These are phyloP conservation scores for Actinia tenebrosa DNA, from an alignment of 64 coral and sea anemone species.

Conservation along the genomic window DNA sequence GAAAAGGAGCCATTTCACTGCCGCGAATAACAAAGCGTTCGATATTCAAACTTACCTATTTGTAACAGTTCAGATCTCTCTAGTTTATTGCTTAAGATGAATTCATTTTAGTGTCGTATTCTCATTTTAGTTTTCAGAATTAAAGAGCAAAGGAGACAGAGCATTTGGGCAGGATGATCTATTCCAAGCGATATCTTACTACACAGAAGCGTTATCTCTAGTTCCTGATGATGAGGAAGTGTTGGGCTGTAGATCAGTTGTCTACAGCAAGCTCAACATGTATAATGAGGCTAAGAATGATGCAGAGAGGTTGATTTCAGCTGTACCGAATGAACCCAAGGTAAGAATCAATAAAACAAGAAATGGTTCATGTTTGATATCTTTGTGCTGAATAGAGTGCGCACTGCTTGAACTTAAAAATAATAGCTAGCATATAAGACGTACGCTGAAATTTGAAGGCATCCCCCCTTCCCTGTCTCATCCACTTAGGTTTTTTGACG, in stretches of 20 bases:
- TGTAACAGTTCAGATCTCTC: background rate
- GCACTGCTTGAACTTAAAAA: too few relatives aligned
- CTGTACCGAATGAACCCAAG: conserved; percentile 59
- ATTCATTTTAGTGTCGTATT: background rate
- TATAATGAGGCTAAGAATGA: conserved; percentile 85
- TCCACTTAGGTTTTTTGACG: background rate
- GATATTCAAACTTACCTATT: background rate
- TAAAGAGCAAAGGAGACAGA: conserved; percentile 48
- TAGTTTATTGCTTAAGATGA: background rate
- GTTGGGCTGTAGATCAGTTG: conserved; percentile 62
- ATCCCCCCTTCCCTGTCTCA: background rate
- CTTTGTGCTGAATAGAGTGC: too few relatives aligned
- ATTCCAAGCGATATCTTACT: conserved; percentile 72
- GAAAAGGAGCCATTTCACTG: background rate
- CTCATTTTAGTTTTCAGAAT: conserved; percentile 52
- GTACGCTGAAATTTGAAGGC: too few relatives aligned
- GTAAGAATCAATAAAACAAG: conserved; percentile 15
- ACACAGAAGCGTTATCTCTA: conserved; percentile 58
- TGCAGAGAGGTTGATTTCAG: conserved; percentile 57
- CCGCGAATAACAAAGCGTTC: background rate
- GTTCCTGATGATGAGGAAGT: conserved; percentile 49
- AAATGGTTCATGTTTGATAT: too few relatives aligned
- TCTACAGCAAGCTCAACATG: conserved; percentile 70
- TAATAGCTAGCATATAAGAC: too few relatives aligned
- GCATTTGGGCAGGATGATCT: conserved; percentile 48